Evolutionary conservation across 2,888 invertebrate species (phyloP), one percentile per base, ranked within the genome.

Genomic region (Brachycybe producta): DNA sequence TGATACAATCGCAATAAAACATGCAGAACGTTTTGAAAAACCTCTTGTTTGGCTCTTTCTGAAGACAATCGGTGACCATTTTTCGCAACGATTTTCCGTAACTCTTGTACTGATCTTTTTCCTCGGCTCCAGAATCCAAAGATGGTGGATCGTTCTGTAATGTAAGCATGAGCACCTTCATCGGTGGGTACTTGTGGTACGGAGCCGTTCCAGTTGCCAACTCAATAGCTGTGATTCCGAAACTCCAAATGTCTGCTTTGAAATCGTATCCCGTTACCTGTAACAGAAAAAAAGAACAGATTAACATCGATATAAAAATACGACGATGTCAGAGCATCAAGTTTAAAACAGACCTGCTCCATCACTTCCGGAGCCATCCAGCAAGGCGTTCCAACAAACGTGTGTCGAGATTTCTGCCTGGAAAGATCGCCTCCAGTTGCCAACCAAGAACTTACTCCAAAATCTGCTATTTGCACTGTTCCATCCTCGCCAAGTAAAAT

Each of bases 281-380:
- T 62, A 64, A 59, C 23, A 32, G 84, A 65, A 62, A 64, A 60
- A 24, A 13, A 17, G 15, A 7, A 7, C 11, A 13, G 15, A 11
- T 38, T 13, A 38, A 13, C 11, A 38, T 38, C 13, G 11, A 13
- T 38, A 30, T 30, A 30, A 13, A 7, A 30, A 30, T 13, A 30
- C 13, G 13, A 30, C 30, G 8, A 11, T 30, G 8, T 11, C 13
- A 30, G 13, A 30, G 7, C 8, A 30, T 13, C n/a, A n/a, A n/a
- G n/a, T n/a, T n/a, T n/a, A n/a, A n/a, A n/a, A 65, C 70, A 70
- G 68, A 83, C 83, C 75, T 91, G 91, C 70, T 92, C 90, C 95
- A 97, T 97, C 57, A 98, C 97, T 74, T 98, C 97, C 1, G 97
- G 97, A 2, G 97, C 95, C 95, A 95, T 95, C 95, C 95, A 98